Percentiles rank a stretch among this genome's conserved stretches.
These are phyloP conservation scores for Blastobasis adustella DNA, from an alignment of 2,888 invertebrate species.

Conservation along the genomic window DNA sequence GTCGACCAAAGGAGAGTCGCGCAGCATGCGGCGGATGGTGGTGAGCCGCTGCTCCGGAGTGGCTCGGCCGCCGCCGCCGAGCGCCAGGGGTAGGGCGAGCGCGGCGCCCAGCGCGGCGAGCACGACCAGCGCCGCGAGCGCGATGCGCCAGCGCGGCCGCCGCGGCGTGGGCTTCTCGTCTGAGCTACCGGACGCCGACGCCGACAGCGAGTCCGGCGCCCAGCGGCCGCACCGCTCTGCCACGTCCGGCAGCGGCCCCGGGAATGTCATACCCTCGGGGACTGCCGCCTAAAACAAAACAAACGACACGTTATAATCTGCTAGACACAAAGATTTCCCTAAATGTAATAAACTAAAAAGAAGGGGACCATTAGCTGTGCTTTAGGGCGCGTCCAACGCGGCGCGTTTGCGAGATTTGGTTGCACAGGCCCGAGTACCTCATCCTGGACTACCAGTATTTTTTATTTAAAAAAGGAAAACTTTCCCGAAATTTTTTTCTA, in stretches of 20 bases:
- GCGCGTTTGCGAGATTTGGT: no score
- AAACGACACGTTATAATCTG: slow-evolving; percentile 1
- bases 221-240: slow-evolving; percentile 70
- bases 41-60: slow-evolving; percentile 79
- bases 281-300: slow-evolving; percentile 59
- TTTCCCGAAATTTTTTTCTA: no score
- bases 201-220: slow-evolving; percentile 66
- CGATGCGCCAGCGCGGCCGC: slow-evolving; percentile 72
- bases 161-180: slow-evolving; percentile 69
- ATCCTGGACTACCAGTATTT: no score
- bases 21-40: slow-evolving; percentile 78
- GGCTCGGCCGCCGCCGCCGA: slow-evolving; percentile 62
- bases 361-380: no score
- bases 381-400: no score
- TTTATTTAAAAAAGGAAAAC: no score
- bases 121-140: slow-evolving; percentile 75
- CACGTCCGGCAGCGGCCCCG: slow-evolving; percentile 70
- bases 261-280: slow-evolving; percentile 67
- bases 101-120: slow-evolving; percentile 75
- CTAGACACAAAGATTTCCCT: neutral
- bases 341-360: neutral
- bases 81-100: slow-evolving; percentile 73
- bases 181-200: slow-evolving; percentile 66
- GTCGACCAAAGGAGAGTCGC: slow-evolving; percentile 82
- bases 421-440: no score